Evolutionary conservation across 2,888 invertebrate genomes (phyloP).

Genomic region (Peribatodes rhomboidaria): DNA sequence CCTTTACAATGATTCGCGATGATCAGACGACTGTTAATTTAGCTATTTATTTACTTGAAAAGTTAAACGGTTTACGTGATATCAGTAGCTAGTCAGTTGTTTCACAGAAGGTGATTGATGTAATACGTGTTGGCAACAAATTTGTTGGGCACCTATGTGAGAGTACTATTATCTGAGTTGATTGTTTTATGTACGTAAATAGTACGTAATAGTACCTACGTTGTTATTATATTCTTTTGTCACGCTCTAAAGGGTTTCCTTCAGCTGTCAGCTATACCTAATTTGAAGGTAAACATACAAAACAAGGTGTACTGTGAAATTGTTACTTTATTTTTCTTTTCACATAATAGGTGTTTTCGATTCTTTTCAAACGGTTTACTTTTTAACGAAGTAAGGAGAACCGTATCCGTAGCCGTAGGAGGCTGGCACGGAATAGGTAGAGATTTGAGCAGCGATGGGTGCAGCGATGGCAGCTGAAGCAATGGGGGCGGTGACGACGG

Average conservation of each 20-base stretch:
- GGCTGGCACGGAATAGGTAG: conserved; percentile 15
- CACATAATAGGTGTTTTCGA: background rate
- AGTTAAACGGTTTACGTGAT: background rate
- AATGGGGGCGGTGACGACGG: conserved; percentile 18
- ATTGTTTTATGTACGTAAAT: too few species aligned
- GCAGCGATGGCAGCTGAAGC: conserved; percentile 12
- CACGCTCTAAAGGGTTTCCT: background rate
- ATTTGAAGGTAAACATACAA: conserved; percentile 16
- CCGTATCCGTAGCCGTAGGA: conserved; percentile 28
- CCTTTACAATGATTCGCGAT: too few species aligned
- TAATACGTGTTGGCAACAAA: background rate
- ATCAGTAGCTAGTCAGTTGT: background rate
- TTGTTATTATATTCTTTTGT: background rate
- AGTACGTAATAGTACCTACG: too few species aligned
- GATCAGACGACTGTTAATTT: background rate
- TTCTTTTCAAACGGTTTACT: conserved; percentile 16
- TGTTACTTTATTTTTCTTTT: conserved; percentile 13
- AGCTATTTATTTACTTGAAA: background rate
- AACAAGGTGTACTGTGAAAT: conserved; percentile 15
- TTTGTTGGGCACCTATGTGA: background rate
- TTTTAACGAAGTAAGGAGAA: conserved; percentile 31
- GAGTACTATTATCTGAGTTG: too few species aligned
- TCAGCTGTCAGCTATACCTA: background rate
- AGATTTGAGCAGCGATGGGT: conserved; percentile 12
- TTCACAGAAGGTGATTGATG: background rate